Conservation (phyloP, 2,888 invertebrate genomes). For the Schizotus pectinicornis region DNA sequence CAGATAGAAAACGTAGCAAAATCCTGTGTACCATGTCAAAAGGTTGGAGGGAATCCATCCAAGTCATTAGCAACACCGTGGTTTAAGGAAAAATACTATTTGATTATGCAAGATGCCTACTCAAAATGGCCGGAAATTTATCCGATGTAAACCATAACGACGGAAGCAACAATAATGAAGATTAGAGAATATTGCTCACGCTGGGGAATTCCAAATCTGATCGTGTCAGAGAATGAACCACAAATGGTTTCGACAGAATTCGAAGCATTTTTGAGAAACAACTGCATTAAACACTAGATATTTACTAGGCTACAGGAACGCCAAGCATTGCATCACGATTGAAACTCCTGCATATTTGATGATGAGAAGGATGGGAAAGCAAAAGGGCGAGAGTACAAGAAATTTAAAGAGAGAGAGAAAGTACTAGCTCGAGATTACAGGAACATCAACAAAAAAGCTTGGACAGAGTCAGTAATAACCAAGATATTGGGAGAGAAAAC, state of each 20-base stretch:
- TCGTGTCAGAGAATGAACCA: slow-evolving; percentile 35
- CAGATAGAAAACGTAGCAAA: slow-evolving; percentile 38
- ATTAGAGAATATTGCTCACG: slow-evolving; percentile 29
- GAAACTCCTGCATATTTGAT: slow-evolving; percentile 16
- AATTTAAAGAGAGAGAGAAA: neutral
- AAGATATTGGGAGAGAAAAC: no score
- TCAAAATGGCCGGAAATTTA: slow-evolving; percentile 38
- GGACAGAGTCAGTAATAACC: no score
- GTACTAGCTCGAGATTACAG: neutral
- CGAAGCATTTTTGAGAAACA: slow-evolving; percentile 31
- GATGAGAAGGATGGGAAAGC: slow-evolving; percentile 9
- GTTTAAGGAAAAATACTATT: slow-evolving; percentile 24
- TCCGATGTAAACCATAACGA: slow-evolving; percentile 24
- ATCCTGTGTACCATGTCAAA: slow-evolving; percentile 33
- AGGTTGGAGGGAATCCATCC: slow-evolving; percentile 20
- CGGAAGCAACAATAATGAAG: slow-evolving; percentile 23
- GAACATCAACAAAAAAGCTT: neutral
- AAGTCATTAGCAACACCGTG: slow-evolving; percentile 30
- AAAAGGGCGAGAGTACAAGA: neutral
- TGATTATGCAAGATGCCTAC: slow-evolving; percentile 31
- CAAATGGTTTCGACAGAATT: slow-evolving; percentile 34
- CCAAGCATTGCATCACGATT: slow-evolving; percentile 16
- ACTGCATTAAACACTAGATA: slow-evolving; percentile 8
- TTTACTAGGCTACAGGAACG: slow-evolving; percentile 22
- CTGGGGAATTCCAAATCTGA: slow-evolving; percentile 29